A percentile compares a stretch with the other conserved stretches of the same genome.
Evolutionary conservation across 1,140 invertebrate genomes (phyloP).

Genomic region (Xylocopa sonorina): DNA sequence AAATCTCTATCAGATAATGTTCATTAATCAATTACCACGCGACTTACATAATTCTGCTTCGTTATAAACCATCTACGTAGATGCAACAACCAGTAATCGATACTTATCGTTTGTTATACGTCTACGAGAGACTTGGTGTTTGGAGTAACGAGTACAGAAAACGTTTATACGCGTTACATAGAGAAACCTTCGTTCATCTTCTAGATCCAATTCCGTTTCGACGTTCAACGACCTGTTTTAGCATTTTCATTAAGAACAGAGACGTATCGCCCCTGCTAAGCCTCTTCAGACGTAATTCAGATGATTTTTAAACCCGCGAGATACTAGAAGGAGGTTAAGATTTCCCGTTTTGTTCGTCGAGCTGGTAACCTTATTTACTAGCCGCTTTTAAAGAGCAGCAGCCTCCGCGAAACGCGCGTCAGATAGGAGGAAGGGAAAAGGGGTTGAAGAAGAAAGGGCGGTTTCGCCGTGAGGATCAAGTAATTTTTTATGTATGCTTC

Average conservation of each 20-base stretch:
- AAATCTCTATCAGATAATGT: not conserved
- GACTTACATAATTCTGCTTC: too few species aligned
- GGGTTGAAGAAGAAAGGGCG: not conserved
- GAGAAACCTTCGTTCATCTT: not conserved
- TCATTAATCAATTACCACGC: not conserved
- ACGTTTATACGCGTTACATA: too few species aligned
- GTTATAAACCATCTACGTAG: too few species aligned
- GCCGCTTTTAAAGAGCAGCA: not conserved
- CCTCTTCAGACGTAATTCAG: not conserved
- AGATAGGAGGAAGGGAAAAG: conserved; percentile 6
- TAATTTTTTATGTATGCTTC: conserved; percentile 38
- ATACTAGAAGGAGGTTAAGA: conserved; percentile 7
- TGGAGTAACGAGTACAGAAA: not conserved
- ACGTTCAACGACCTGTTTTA: too few species aligned
- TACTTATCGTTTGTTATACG: not conserved
- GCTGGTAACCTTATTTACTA: conserved; percentile 32
- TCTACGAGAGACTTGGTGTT: not conserved
- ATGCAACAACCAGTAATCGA: too few species aligned
- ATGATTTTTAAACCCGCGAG: not conserved
- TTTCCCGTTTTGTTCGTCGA: conserved; percentile 30
- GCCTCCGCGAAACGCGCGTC: conserved; percentile 4
- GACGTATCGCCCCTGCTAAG: too few species aligned
- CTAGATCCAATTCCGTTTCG: too few species aligned
- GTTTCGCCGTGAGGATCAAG: conserved; percentile 25
- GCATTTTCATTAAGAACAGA: too few species aligned